Conservation (phyloP, 2,888 invertebrate species). For the Heteropelma amictum region DNA sequence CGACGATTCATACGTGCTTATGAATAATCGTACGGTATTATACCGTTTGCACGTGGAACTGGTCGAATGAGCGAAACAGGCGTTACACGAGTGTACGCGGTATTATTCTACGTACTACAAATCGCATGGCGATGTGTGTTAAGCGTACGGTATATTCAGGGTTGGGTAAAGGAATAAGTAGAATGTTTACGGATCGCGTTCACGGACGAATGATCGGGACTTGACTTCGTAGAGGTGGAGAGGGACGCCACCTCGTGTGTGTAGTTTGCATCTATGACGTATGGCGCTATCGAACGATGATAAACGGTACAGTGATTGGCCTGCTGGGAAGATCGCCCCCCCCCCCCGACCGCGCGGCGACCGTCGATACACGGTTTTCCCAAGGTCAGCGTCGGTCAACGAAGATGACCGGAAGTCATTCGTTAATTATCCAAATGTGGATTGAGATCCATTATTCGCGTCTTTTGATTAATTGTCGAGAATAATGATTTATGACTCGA, state of each 20-base stretch:
- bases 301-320: conserved; percentile 38
- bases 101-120: conserved; percentile 5
- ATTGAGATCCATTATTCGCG: not conserved
- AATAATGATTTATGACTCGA: not conserved
- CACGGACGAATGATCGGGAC: conserved; percentile 53
- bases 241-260: not conserved
- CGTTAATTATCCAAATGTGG: not conserved
- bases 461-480: not conserved
- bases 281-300: not conserved
- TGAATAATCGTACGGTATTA: conserved; percentile 37
- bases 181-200: conserved; percentile 48
- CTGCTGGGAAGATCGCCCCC: not conserved
- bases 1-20: no score
- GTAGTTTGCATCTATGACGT: conserved; percentile 46
- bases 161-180: conserved; percentile 38
- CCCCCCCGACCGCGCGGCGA: not conserved
- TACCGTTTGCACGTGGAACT: conserved; percentile 22
- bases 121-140: not conserved
- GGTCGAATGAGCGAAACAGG: conserved; percentile 43
- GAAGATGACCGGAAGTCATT: not conserved
- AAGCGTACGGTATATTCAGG: conserved; percentile 46
- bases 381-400: not conserved
- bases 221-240: conserved; percentile 17
- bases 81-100: conserved; percentile 6
- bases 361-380: no score